Conservation (phyloP, 2,888 invertebrate genomes). For the Osmoderma eremita region DNA sequence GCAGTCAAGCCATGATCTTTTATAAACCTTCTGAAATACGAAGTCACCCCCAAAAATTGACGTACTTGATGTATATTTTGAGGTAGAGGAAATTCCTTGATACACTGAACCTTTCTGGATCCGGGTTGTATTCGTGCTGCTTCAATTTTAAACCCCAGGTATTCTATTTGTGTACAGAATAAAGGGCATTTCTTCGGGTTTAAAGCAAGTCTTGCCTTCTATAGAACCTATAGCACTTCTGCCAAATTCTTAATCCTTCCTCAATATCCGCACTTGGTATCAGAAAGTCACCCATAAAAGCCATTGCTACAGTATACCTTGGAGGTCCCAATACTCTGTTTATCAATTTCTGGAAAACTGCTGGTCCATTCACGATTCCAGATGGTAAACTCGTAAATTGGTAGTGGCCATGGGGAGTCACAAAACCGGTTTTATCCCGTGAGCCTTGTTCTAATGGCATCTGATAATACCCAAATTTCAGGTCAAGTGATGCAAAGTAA, state of each 20-base stretch:
- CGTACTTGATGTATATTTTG: constrained; percentile 43
- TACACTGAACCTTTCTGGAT: too few species aligned
- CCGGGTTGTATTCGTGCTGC: too few species aligned
- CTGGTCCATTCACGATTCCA: constrained; percentile 43
- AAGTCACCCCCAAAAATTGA: constrained; percentile 48
- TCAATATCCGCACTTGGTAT: neutral
- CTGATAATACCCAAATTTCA: constrained; percentile 54
- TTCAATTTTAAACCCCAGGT: too few species aligned
- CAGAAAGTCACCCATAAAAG: constrained; percentile 1
- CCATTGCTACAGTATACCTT: neutral
- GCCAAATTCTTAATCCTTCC: neutral
- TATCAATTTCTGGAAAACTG: neutral
- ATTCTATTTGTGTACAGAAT: too few species aligned
- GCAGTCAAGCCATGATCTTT: constrained; percentile 49
- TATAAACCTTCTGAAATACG: constrained; percentile 49
- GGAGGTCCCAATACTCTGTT: neutral
- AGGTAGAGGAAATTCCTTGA: constrained; percentile 40
- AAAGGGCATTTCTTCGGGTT: too few species aligned
- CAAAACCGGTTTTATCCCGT: constrained; percentile 53
- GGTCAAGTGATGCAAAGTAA: constrained; percentile 53
- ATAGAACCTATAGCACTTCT: neutral
- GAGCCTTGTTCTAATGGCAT: constrained; percentile 51
- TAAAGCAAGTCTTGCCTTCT: neutral
- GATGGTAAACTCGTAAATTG: constrained; percentile 55
- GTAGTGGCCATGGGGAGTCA: constrained; percentile 54